Evolutionary conservation across 2,113 vertebrate genomes (phyloP).

Genomic region (Lipotes vexillifer): DNA sequence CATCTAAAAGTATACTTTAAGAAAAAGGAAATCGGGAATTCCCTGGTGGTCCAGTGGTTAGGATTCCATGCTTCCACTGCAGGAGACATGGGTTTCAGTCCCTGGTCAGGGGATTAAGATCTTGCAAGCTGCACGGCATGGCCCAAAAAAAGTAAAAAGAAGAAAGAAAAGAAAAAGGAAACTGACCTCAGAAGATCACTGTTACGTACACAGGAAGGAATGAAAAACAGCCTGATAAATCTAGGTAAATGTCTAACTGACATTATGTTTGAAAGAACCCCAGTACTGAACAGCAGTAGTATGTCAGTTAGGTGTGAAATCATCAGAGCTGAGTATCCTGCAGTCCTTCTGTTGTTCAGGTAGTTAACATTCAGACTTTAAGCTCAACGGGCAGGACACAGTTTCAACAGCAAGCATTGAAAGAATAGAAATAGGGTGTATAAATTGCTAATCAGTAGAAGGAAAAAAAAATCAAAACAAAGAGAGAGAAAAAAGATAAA

Average conservation of each 20-base stretch:
- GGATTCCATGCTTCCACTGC: rapidly evolving
- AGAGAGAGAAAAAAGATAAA: not conserved
- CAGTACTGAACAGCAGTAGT: not conserved
- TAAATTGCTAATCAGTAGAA: not conserved
- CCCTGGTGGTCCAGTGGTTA: not conserved
- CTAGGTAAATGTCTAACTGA: not conserved
- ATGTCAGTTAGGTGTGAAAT: rapidly evolving
- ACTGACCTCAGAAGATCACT: not conserved
- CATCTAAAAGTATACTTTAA: not conserved
- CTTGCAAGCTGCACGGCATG: not conserved
- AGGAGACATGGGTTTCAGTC: not conserved
- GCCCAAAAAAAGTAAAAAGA: too few relatives aligned
- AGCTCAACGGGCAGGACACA: not conserved
- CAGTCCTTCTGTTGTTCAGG: not conserved
- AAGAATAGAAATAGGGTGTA: not conserved
- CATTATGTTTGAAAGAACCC: not conserved
- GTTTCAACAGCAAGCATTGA: not conserved
- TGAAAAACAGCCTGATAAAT: not conserved
- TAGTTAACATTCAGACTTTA: not conserved
- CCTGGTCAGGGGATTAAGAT: not conserved
- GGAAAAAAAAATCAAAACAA: not conserved
- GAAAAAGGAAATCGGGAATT: too few relatives aligned
- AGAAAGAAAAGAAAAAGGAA: not conserved
- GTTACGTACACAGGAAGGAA: too few relatives aligned
- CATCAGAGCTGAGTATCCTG: not conserved